A percentile compares a stretch with the other conserved stretches of the same genome.
Evolutionary conservation across 2,888 invertebrate species (phyloP).

Genomic region (Tenthredo distinguenda): DNA sequence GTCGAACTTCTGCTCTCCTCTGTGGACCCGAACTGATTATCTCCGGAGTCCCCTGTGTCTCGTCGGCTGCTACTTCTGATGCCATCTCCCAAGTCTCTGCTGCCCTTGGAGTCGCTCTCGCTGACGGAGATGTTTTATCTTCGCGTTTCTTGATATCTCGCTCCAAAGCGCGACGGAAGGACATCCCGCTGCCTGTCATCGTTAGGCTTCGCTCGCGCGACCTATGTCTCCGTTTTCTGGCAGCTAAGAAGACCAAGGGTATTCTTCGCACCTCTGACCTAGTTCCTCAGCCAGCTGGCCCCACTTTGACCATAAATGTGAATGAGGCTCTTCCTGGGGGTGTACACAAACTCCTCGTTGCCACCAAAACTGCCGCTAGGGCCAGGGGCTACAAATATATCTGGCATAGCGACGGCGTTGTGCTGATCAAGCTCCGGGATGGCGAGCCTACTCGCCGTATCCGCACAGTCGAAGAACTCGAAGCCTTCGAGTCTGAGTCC

Average conservation of each 20-base stretch:
- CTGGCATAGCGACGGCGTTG: neutral
- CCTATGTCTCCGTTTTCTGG: neutral
- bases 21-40: too few relatives aligned
- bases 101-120: too few relatives aligned
- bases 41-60: too few relatives aligned
- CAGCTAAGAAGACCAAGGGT: neutral
- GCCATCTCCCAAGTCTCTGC: too few relatives aligned
- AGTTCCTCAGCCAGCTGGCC: neutral
- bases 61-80: too few relatives aligned
- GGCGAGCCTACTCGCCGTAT: neutral
- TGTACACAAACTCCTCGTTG: neutral
- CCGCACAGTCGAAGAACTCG: neutral
- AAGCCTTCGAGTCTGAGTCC: neutral
- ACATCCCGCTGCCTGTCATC: neutral
- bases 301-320: neutral
- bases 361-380: neutral
- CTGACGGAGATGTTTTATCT: too few relatives aligned
- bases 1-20: too few relatives aligned
- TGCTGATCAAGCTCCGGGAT: neutral
- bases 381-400: neutral
- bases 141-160: neutral
- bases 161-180: neutral
- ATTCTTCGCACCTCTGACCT: neutral
- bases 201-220: neutral
- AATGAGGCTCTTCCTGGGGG: constrained; percentile 4